phyloP scores from a whole-genome alignment of 1,140 invertebrate genomes.

The Orius insidiosus region DNA sequence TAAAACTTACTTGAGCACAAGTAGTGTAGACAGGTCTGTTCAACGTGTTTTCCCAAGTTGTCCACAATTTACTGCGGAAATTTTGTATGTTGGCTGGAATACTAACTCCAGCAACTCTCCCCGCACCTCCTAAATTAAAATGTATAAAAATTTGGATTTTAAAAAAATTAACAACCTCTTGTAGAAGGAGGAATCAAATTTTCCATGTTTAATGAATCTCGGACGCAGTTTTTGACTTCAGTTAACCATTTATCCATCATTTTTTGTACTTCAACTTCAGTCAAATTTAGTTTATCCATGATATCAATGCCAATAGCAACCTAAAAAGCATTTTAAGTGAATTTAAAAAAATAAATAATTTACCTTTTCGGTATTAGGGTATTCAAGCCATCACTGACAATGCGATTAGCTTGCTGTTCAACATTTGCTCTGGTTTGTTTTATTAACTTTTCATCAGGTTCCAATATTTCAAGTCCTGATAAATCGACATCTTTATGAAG shows the following conservation, averaged over 20 bases:
- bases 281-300: conserved; percentile 47
- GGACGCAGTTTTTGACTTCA: conserved; percentile 37
- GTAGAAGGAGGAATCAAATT: conserved; percentile 20
- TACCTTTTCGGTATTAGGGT: conserved; percentile 46
- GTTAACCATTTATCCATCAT: conserved; percentile 33
- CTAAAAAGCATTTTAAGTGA: conserved; percentile 23
- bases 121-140: conserved; percentile 33
- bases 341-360: conserved; percentile 5
- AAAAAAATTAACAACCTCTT: conserved; percentile 5
- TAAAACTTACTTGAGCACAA: conserved; percentile 18
- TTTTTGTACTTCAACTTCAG: conserved; percentile 36
- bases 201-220: conserved; percentile 37
- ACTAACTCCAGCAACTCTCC: conserved; percentile 43
- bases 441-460: conserved; percentile 45
- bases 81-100: conserved; percentile 39
- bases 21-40: conserved; percentile 15
- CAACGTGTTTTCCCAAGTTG: conserved; percentile 41
- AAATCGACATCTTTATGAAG: conserved; percentile 47
- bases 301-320: conserved; percentile 48
- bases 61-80: conserved; percentile 57
- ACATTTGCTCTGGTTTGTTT: conserved; percentile 44
- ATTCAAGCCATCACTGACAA: conserved; percentile 45
- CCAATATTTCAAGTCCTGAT: conserved; percentile 47
- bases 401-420: conserved; percentile 43
- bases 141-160: too few species aligned